A percentile compares a stretch with the other conserved stretches of the same genome.
These are phyloP conservation scores for Brachyhypopomus gauderio DNA, from an alignment of 2,113 vertebrate species.

Conservation along the genomic window DNA sequence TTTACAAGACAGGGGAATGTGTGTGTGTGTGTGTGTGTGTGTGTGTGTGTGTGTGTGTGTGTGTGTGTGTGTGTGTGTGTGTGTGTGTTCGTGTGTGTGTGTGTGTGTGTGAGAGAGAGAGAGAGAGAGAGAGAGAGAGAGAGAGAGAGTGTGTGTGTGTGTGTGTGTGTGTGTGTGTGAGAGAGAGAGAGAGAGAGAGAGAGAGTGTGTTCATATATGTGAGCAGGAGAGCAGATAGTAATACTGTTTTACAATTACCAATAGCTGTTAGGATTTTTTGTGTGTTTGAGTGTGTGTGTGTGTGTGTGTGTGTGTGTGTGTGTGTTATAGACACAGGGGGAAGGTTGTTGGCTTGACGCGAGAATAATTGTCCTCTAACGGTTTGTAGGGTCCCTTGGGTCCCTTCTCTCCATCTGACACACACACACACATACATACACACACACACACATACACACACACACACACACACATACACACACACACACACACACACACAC, in stretches of 20 bases:
- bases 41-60: no score
- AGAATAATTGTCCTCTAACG: constrained; percentile 47
- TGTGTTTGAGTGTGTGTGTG: constrained; percentile 8
- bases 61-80: no score
- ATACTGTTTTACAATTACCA: constrained; percentile 7
- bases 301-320: not conserved
- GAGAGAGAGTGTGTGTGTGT: not conserved
- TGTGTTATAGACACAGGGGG: constrained; percentile 23
- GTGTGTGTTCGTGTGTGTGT: no score
- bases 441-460: no score
- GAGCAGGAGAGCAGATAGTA: not conserved
- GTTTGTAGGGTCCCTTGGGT: constrained; percentile 40
- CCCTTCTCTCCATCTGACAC: not conserved
- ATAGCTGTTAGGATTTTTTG: not conserved
- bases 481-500: no score
- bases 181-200: no score
- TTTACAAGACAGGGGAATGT: not conserved
- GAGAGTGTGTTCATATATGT: not conserved
- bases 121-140: no score
- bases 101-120: no score
- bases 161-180: not conserved
- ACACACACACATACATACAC: constrained; percentile 36
- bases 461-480: constrained; percentile 54
- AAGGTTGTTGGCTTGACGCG: constrained; percentile 9
- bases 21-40: not conserved